A percentile compares a stretch with the other conserved stretches of the same genome.
These are phyloP conservation scores for Molanna angustata DNA, from an alignment of 2,888 invertebrate genomes.

Conservation along the genomic window DNA sequence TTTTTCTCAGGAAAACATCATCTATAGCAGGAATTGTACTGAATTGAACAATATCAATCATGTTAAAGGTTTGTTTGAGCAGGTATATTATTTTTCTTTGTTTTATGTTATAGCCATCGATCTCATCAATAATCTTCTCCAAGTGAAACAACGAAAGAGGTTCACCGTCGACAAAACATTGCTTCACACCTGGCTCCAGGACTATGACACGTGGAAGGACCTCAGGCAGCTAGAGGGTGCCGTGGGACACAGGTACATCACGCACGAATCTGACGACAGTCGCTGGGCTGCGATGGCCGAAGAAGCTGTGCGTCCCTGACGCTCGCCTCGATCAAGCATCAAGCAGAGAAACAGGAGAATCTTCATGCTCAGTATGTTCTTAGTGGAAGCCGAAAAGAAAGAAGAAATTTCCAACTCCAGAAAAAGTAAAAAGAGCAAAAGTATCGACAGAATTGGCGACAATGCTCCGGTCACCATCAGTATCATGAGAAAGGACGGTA, in stretches of 20 bases:
- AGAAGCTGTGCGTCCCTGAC: slow-evolving; percentile 37
- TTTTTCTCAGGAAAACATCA: too few species aligned
- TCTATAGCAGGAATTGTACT: too few species aligned
- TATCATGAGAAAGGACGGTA: slow-evolving; percentile 10
- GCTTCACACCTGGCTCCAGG: slow-evolving; percentile 95
- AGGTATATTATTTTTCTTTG: too few species aligned
- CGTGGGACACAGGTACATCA: slow-evolving; percentile 63
- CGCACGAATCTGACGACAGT: slow-evolving; percentile 91
- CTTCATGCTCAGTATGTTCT: slow-evolving; percentile 27
- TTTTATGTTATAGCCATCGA: slow-evolving; percentile 80
- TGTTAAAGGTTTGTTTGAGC: too few species aligned
- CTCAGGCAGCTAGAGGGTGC: slow-evolving; percentile 76
- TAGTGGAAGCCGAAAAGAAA: slow-evolving; percentile 12
- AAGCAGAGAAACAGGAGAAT: slow-evolving; percentile 11
- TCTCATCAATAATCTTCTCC: slow-evolving; percentile 94
- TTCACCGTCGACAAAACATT: slow-evolving; percentile 96
- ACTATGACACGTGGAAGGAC: slow-evolving; percentile 94
- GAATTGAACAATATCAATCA: too few species aligned
- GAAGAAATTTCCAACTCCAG: slow-evolving; percentile 10
- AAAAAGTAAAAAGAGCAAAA: slow-evolving; percentile 27
- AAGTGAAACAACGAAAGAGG: slow-evolving; percentile 94
- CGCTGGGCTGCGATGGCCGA: slow-evolving; percentile 65
- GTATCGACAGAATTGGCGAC: slow-evolving; percentile 28
- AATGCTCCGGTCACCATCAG: slow-evolving; percentile 10
- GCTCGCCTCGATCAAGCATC: slow-evolving; percentile 34